These are phyloP conservation scores for Aromia moschata DNA, from an alignment of 2,888 invertebrate species.

Conservation along the genomic window DNA sequence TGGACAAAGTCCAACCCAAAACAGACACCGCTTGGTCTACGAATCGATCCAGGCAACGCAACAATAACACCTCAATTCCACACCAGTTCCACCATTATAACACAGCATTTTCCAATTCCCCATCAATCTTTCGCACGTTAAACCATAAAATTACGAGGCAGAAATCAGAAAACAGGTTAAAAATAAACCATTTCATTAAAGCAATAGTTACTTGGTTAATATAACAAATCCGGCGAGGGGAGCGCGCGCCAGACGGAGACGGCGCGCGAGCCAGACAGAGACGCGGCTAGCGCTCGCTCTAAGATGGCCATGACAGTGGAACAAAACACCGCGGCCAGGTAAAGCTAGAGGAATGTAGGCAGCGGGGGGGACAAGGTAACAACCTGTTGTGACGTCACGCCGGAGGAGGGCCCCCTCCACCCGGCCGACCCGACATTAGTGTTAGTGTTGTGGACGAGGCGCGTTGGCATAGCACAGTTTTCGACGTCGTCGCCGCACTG, in stretches of 20 bases:
- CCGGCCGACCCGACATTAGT: conserved; percentile 40
- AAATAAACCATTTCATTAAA: conserved; percentile 35
- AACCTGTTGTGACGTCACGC: conserved; percentile 63
- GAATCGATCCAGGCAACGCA: neutral
- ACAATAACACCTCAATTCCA: neutral
- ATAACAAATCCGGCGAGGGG: conserved; percentile 33
- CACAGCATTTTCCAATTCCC: conserved; percentile 9
- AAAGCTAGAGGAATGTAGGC: conserved; percentile 57
- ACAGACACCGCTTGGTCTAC: too few relatives aligned
- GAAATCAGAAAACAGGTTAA: conserved; percentile 38
- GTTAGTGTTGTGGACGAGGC: conserved; percentile 41
- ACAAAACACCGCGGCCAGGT: conserved; percentile 54
- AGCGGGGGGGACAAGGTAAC: conserved; percentile 59
- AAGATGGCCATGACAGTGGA: conserved; percentile 63
- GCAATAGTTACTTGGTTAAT: conserved; percentile 34
- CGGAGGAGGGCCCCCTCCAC: conserved; percentile 54
- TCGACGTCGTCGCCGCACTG: conserved; percentile 30
- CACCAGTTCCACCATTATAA: neutral
- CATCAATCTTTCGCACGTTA: conserved; percentile 21
- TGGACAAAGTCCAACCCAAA: too few relatives aligned
- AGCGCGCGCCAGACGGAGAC: conserved; percentile 8
- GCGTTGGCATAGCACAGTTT: conserved; percentile 37
- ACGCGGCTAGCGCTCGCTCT: conserved; percentile 46
- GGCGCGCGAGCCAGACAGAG: conserved; percentile 30
- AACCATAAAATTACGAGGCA: conserved; percentile 32